Evolutionary conservation across 2,797 vertebrate species (phyloP), one percentile per base, ranked within the genome.

Genomic region (Paguma larvata): DNA sequence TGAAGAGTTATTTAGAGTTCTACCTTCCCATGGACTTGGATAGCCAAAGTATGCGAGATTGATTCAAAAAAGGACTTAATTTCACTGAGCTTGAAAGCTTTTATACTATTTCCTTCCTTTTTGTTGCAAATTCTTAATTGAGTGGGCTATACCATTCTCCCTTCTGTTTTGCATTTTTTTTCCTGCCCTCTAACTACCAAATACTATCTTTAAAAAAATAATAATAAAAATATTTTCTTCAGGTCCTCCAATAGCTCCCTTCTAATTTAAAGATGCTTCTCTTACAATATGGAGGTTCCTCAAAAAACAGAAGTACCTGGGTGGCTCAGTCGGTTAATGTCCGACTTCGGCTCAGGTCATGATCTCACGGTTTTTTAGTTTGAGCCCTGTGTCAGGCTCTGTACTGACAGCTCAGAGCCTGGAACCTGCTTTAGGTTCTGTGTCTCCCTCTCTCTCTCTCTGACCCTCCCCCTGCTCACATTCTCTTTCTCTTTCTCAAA

Each of bases 1-100:
- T 75, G 21, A 75, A 89, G 32, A n/a, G 27, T 93, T 62, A 80
- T 62, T 82, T 63, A 65, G 48, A 75, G 59, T 92, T 92, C 89
- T 82, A 91, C 62, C 34, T 91, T 85, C 44, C 78, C 48, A 14
- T 46, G 27, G 44, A 67, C 30, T 46, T 88, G 30, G 70, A 93
- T 34, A 86, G 32, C 30, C 56, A 73, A 94, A 89, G 51, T 6
- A 56, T 27, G 51, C 53, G 12, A 94, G 19, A 77, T 0, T n/a
- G 27, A 32, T 73, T 97, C 65, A 59, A 84, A 83, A 83, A 32
- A 65, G 44, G 5, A 41, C 62, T 56, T 94, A 88, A 84, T 23
- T 68, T 85, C 86, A 83, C 15, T n/a, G 25, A 95, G 15, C 21
- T 82, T 75, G 53, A 67, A 88, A 46, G 12, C 8, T 93, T 85